Evolutionary conservation across 2,888 invertebrate genomes (phyloP).

Genomic region (Augiades crinisus): DNA sequence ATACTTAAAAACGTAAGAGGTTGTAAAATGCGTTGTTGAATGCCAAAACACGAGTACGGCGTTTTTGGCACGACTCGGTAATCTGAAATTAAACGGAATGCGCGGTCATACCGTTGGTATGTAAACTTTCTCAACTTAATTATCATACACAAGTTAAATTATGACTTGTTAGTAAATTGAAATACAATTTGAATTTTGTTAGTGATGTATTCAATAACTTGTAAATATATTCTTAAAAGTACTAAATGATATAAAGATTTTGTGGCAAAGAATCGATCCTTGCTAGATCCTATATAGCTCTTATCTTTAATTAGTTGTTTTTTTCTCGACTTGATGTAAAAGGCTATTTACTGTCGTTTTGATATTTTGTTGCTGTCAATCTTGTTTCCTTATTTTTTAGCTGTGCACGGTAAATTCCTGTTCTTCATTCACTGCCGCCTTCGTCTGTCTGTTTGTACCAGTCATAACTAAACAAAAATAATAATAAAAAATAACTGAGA

Average conservation of each 20-base stretch:
- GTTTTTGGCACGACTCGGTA: conserved; percentile 26
- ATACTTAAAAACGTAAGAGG: conserved; percentile 3
- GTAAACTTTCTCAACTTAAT: conserved; percentile 16
- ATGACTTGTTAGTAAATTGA: too few species aligned
- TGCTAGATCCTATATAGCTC: conserved; percentile 2
- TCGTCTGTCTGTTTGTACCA: conserved; percentile 38
- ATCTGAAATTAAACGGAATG: conserved; percentile 19
- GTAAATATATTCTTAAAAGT: background rate
- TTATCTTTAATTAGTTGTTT: background rate
- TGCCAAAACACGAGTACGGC: conserved; percentile 14
- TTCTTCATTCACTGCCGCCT: conserved; percentile 26
- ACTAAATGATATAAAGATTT: background rate
- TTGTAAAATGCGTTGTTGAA: conserved; percentile 16
- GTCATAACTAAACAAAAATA: conserved; percentile 7
- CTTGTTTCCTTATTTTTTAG: conserved; percentile 15
- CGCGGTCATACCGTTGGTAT: conserved; percentile 28
- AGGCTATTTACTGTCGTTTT: background rate
- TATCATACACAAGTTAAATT: too few species aligned
- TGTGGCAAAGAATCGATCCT: background rate
- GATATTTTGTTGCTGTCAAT: conserved; percentile 6
- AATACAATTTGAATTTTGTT: too few species aligned
- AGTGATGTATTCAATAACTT: too few species aligned
- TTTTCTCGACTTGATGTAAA: background rate
- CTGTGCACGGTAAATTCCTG: background rate
- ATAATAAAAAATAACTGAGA: conserved; percentile 2